Evolutionary conservation across 2,888 invertebrate genomes (phyloP), one percentile per base, ranked within the genome.

Genomic region (Nebria salina): DNA sequence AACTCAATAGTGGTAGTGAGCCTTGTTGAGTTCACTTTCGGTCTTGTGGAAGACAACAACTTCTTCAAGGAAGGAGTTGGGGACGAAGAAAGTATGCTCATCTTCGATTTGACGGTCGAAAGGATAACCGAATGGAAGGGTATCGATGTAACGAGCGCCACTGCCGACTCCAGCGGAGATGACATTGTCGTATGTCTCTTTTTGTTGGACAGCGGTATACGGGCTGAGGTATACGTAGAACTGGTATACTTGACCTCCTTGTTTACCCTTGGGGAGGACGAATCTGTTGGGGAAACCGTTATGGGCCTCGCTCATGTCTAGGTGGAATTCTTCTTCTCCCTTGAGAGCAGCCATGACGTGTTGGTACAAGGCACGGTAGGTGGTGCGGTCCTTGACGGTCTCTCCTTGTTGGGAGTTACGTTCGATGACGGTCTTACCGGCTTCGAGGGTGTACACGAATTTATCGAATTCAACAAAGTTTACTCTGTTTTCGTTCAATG

Each of bases 51-150:
- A 94, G 85, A 95, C 90, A 83, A 90, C 89, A 5, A 93, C 91
- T 84, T 94, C 93, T 84, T 93, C 90, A 87, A 93, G 92, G 87
- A 90, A 91, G 89, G 92, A 92, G 89, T 95, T 95, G 68, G 93
- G 91, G 15, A 93, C 92, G 84, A 90, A 90, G 90, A 93, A 94
- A 82, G 89, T 89, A 75, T 88, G 88, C 72, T 92, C 89, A 70
- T 83, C 84, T 72, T 92, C 89, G 85, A 94, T 91, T 34, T 89
- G 89, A 84, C 94, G 93, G 86, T 95, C 95, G 86, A 95, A 91
- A 83, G 95, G 95, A 91, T 92, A 95, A 76, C 94, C 94, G 85
- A 93, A 90, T 73, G 94, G 91, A 87, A 91, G 91, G 83, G 90
- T 90, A 87, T 95, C 94, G 74, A 93, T 89, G 80, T 87, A 85